Evolutionary conservation across 2,888 invertebrate species (phyloP).

Genomic region (Tipula helvola): DNA sequence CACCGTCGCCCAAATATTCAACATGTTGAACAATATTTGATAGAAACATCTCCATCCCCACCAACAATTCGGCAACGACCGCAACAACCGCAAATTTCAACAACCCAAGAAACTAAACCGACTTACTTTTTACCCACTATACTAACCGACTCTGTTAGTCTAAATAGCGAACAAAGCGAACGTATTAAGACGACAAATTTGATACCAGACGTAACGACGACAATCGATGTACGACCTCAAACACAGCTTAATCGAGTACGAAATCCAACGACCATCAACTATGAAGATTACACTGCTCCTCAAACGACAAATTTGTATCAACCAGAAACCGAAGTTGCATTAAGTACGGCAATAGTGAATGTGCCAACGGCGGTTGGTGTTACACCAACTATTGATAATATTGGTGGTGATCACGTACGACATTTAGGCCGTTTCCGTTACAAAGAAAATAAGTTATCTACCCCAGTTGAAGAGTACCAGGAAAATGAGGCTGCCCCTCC

Average conservation of each 20-base stretch:
- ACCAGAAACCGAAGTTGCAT: background rate
- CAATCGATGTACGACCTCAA: background rate
- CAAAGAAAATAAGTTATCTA: conserved; percentile 7
- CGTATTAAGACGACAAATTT: background rate
- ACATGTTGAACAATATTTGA: background rate
- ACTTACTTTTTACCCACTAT: conserved; percentile 6
- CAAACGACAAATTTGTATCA: background rate
- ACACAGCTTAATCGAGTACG: background rate
- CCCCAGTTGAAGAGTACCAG: background rate
- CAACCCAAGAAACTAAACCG: background rate
- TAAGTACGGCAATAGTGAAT: background rate
- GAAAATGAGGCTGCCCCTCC: background rate
- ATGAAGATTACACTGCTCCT: background rate
- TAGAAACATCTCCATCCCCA: background rate
- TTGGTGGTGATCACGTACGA: conserved; percentile 4
- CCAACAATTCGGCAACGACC: background rate
- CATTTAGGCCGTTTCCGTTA: conserved; percentile 12
- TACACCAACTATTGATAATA: background rate
- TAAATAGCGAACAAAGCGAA: background rate
- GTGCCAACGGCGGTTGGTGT: background rate
- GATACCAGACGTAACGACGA: background rate
- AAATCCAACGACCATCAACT: background rate
- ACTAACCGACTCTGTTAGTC: background rate
- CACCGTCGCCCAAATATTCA: background rate
- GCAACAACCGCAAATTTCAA: background rate